These are phyloP conservation scores for Hemithea aestivaria DNA, from an alignment of 2,888 invertebrate species.

Conservation along the genomic window DNA sequence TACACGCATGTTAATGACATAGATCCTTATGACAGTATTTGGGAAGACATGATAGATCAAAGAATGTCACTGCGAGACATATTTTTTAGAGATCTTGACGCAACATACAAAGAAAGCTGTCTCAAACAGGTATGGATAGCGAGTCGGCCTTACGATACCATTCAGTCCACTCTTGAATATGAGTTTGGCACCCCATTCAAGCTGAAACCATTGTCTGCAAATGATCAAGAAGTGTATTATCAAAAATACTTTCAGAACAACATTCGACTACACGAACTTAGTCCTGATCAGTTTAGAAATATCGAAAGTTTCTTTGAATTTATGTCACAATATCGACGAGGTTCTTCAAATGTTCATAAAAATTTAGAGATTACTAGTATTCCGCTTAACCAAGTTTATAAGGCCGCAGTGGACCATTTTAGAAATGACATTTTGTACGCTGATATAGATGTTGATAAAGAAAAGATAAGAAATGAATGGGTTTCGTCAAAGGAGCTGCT, in stretches of 20 bases:
- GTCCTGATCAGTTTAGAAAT: conserved; percentile 1
- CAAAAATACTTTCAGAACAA: conserved; percentile 1
- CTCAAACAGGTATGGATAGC: conserved; percentile 5
- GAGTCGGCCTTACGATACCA: conserved; percentile 3
- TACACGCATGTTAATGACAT: too few relatives aligned
- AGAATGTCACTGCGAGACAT: too few relatives aligned
- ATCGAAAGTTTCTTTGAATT: conserved; percentile 4
- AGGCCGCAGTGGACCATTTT: conserved; percentile 4
- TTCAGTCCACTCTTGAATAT: background rate
- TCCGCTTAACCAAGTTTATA: background rate
- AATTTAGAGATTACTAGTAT: background rate
- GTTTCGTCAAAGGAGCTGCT: background rate
- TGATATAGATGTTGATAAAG: conserved; percentile 1
- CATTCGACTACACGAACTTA: conserved; percentile 1
- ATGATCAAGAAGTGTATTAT: conserved; percentile 1
- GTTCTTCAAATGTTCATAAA: background rate
- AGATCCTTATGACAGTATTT: too few relatives aligned
- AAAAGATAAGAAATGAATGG: conserved; percentile 4
- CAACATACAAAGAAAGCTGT: too few relatives aligned
- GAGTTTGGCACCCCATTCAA: background rate
- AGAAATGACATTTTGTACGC: conserved; percentile 2
- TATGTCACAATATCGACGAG: conserved; percentile 4
- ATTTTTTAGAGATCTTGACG: too few relatives aligned
- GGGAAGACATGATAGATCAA: too few relatives aligned
- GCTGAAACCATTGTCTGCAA: background rate